A percentile compares a stretch with the other conserved stretches of the same genome.
Conservation (phyloP, 2,888 invertebrate species). For the Blomia tropicalis region DNA sequence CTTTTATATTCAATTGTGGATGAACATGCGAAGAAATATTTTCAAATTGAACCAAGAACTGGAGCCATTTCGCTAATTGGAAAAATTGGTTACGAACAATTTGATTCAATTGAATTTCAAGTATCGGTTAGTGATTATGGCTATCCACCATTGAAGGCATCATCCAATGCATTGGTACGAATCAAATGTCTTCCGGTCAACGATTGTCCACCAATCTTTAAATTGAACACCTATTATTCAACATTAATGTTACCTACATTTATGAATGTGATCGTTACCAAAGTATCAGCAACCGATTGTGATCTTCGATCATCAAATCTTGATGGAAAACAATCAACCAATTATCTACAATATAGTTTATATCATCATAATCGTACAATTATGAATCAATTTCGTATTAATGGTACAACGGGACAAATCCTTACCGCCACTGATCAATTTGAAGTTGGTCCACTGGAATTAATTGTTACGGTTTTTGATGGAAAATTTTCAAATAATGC, state of each 20-base stretch:
- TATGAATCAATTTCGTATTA: conserved; percentile 26
- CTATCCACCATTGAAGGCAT: conserved; percentile 60
- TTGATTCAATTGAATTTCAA: conserved; percentile 54
- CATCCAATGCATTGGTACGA: conserved; percentile 57
- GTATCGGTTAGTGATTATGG: conserved; percentile 72
- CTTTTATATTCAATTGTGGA: conserved; percentile 70
- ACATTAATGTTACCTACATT: conserved; percentile 66
- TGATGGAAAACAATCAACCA: background rate
- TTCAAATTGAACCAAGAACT: conserved; percentile 69
- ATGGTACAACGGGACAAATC: conserved; percentile 28
- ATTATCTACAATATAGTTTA: background rate
- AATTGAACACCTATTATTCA: conserved; percentile 51
- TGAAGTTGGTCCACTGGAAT: conserved; percentile 26
- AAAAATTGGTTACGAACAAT: conserved; percentile 61
- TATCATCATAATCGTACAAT: background rate
- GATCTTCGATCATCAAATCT: conserved; percentile 47
- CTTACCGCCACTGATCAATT: conserved; percentile 25
- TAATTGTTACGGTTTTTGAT: conserved; percentile 28
- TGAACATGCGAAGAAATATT: conserved; percentile 56
- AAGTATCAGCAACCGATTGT: conserved; percentile 53
- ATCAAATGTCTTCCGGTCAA: conserved; percentile 66
- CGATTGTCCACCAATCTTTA: conserved; percentile 72
- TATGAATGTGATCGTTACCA: conserved; percentile 48
- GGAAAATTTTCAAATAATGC: conserved; percentile 55
- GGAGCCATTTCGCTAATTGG: conserved; percentile 61